A percentile compares a stretch with the other conserved stretches of the same genome.
Conservation (phyloP, 2,888 invertebrate genomes). For the Eupsilia transversa region DNA sequence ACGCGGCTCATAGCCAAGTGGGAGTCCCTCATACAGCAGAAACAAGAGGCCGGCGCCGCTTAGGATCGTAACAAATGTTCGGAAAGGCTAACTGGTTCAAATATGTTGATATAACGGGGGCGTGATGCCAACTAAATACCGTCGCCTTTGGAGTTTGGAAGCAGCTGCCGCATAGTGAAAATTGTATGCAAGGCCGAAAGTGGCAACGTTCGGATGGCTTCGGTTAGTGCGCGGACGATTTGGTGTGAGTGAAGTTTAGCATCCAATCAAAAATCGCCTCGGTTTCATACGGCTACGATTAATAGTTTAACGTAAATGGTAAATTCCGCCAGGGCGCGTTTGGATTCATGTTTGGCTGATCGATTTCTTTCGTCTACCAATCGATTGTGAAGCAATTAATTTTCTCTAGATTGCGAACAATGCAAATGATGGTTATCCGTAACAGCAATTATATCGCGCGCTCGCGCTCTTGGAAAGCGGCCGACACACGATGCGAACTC, state of each 20-base stretch:
- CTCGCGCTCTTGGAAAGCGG: slow-evolving; percentile 85
- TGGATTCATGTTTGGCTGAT: slow-evolving; percentile 69
- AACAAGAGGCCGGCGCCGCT: slow-evolving; percentile 90
- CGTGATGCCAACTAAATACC: slow-evolving; percentile 66
- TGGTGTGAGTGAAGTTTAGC: slow-evolving; percentile 65
- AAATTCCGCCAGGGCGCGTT: slow-evolving; percentile 63
- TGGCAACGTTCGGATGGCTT: slow-evolving; percentile 63
- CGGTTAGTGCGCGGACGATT: slow-evolving; percentile 48
- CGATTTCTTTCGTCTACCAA: slow-evolving; percentile 79
- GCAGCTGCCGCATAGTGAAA: slow-evolving; percentile 64
- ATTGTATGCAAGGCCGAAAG: slow-evolving; percentile 63
- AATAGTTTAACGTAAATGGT: slow-evolving; percentile 42
- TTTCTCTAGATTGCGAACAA: slow-evolving; percentile 87
- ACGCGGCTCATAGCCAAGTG: slow-evolving; percentile 94
- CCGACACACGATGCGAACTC: slow-evolving; percentile 78
- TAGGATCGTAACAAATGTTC: slow-evolving; percentile 70
- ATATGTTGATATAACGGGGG: slow-evolving; percentile 71
- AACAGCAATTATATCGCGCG: slow-evolving; percentile 81
- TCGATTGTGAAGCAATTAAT: slow-evolving; percentile 84
- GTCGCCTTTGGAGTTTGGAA: slow-evolving; percentile 64
- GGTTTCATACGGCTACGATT: slow-evolving; percentile 24
- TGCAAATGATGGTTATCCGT: slow-evolving; percentile 88
- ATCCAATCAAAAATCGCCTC: slow-evolving; percentile 58
- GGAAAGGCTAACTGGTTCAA: slow-evolving; percentile 73
- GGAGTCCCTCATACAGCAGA: slow-evolving; percentile 94